Evolutionary conservation across 1,140 invertebrate species (phyloP).

Genomic region (Nasonia giraulti): DNA sequence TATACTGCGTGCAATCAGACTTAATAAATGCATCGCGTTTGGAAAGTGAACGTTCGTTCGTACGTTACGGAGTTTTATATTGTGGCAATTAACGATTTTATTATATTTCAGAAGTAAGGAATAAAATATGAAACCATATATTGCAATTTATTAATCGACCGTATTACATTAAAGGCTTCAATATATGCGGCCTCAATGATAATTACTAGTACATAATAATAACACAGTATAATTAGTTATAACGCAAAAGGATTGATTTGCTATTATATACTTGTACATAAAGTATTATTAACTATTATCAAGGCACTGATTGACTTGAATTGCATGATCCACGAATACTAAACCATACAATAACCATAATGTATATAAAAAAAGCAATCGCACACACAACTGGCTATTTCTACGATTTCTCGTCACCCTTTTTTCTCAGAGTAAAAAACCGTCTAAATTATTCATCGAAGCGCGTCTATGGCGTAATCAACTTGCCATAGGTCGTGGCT

Average conservation of each 20-base stretch:
- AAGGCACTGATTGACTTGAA: not conserved
- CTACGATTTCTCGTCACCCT: not conserved
- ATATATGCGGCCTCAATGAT: not conserved
- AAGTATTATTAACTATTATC: slow-evolving; percentile 7
- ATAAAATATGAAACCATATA: not conserved
- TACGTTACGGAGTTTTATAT: not conserved
- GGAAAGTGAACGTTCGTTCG: not conserved
- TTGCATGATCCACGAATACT: not conserved
- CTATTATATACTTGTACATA: not conserved
- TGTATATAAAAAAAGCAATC: not conserved
- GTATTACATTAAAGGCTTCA: not conserved
- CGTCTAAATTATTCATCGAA: not conserved
- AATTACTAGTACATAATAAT: slow-evolving; percentile 2
- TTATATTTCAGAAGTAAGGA: not conserved
- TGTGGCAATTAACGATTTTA: not conserved
- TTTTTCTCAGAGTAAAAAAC: not conserved
- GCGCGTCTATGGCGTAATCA: no score
- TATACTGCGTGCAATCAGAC: not conserved
- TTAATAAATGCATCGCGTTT: not conserved
- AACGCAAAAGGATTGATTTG: not conserved
- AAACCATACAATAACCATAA: not conserved
- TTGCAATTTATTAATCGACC: not conserved
- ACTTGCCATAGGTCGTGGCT: not conserved
- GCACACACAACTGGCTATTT: not conserved
- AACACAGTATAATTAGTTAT: not conserved